A percentile compares a stretch with the other conserved stretches of the same genome.
Conservation (phyloP, 2,888 invertebrate genomes). For the Polietes domitor region DNA sequence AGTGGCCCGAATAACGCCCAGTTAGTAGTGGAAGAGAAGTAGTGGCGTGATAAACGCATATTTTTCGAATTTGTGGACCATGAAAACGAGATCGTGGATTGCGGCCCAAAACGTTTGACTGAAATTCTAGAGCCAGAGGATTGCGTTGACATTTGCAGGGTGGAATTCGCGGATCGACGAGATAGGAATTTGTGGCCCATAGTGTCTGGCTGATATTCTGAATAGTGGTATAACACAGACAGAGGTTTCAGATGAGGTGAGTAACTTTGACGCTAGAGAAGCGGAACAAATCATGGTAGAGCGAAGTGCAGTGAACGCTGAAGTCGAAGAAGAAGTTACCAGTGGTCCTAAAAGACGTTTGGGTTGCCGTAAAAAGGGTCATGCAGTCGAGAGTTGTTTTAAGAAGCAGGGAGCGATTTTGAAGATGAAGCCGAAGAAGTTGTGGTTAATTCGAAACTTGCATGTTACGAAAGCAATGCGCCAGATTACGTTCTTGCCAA, state of each 20-base stretch:
- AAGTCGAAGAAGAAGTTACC: constrained; percentile 20
- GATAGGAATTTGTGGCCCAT: not conserved
- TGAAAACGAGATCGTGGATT: not conserved
- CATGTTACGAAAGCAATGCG: constrained; percentile 47
- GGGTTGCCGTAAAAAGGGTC: constrained; percentile 38
- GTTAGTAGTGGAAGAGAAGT: too few species aligned
- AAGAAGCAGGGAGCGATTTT: constrained; percentile 10
- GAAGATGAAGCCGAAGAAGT: not conserved
- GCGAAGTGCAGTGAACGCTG: constrained; percentile 35
- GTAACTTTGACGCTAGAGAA: constrained; percentile 49
- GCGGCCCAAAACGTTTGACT: not conserved
- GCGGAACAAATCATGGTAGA: constrained; percentile 45
- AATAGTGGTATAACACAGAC: too few species aligned
- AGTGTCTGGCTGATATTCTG: not conserved
- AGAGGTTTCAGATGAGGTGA: too few species aligned
- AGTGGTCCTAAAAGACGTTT: constrained; percentile 37
- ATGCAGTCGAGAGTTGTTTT: constrained; percentile 28
- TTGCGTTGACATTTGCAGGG: too few species aligned
- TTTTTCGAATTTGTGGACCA: too few species aligned
- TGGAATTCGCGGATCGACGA: too few species aligned
- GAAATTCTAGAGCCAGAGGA: not conserved
- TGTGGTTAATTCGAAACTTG: constrained; percentile 55
- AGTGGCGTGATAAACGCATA: too few species aligned
- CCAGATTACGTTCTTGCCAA: constrained; percentile 42
- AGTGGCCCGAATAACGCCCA: too few species aligned